Evolutionary conservation across 2,888 invertebrate genomes (phyloP), one percentile per base, ranked within the genome.

Genomic region (Cecidostiba fungosa): DNA sequence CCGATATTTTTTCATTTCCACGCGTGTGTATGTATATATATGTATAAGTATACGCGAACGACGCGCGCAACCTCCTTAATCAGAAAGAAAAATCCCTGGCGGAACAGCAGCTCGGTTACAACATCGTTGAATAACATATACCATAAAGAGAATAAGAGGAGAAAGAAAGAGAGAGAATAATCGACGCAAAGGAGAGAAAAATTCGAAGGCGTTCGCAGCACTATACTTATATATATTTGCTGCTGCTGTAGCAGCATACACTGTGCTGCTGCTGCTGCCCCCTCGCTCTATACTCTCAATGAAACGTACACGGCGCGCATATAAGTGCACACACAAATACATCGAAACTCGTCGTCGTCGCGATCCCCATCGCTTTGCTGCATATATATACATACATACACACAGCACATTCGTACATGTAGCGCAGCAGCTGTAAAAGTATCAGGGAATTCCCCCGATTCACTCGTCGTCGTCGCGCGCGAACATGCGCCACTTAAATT

Each of bases 401-500:
- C 26, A 32, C 29, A 10, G 43, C 43, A 36, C 69, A 66, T 32
- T 36, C 39, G 78, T 82, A 62, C 74, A 81, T 85, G 78, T 70
- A 74, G 26, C 70, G 14, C 82, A 32, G 74, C 84, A 82, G 82
- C 82, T 86, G 85, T 80, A 73, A 80, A 80, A 85, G 85, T 87
- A 85, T 85, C 77, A 54, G 85, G 77, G 82, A 83, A 82, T 83
- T 83, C 85, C 86, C 83, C 77, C 81, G 83, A 83, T 85, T 74
- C 59, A 26, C 43, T 80, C 76, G 84, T 72, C 74, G 84, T 72
- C 74, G 82, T n/a, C 39, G 39, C 69, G 29, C 77, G 76, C 76
- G 47, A 43, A 81, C 84, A 84, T 77, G 74, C 82, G 78, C 85
- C 84, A 86, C 86, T 86, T 85, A 82, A 86, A 86, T 86, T 84